Evolutionary conservation across 2,888 invertebrate genomes (phyloP), one percentile per base, ranked within the genome.

Genomic region (Eupithecia exiguata): DNA sequence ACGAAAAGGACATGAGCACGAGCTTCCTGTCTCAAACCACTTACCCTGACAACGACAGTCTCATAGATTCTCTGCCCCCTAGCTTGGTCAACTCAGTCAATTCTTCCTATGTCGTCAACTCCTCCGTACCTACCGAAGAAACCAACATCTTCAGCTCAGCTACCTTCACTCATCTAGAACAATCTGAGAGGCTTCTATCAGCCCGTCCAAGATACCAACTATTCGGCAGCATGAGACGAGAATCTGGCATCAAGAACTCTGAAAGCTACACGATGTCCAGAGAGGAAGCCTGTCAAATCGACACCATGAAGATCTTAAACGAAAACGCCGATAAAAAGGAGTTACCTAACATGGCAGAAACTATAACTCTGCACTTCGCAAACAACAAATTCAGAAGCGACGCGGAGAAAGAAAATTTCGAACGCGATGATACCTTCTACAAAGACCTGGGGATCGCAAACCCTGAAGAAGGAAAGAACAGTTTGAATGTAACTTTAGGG

Each of bases 1-100:
- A 95, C 78, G 95, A 94, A 71, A 94, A 94, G 72, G 95, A 95
- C 79, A 95, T 95, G 95, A 94, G 90, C 79, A 95, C 95, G 1
- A 94, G 94, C 78, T 94, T 94, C 82, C 91, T 95, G 30, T 95
- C 95, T 0, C 94, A 95, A 75, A 93, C 93, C 53, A 93, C 94
- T 0, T 90, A 92, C 80, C 93, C 92, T 0, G 95, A 95, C 78
- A 90, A 93, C 81, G 94, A 94, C 66, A 93, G 92, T 78, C 83
- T 94, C 10, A 91, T 94, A 74, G 94, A 94, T 84, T 94, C 94
- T 30, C 77, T 93, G 5, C 94, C 94, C 0, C 94, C 94, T 0
- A 92, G 92, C 71, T 84, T 94, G 69, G 92, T 93, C 81, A 92
- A 88, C 83, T 95, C 95, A 9, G 90, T 94, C 67, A 94, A 94